A percentile compares a stretch with the other conserved stretches of the same genome.
Conservation (phyloP, 2,888 invertebrate genomes). For the Drosophila pseudotakahashii region DNA sequence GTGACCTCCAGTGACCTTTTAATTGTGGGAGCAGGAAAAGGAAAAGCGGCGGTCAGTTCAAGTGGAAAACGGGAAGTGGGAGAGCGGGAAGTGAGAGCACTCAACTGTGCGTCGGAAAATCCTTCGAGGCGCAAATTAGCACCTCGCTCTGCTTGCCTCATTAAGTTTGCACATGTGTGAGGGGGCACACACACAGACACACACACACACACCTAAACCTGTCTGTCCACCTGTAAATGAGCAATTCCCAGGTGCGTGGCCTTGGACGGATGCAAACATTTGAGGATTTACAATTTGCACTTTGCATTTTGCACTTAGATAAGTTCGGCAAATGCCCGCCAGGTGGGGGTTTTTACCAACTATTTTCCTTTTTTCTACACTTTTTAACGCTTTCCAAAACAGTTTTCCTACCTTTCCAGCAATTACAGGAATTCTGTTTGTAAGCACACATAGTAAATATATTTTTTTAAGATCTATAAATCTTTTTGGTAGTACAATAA, state of each 20-base stretch:
- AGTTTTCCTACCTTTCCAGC: not conserved
- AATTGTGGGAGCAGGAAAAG: not conserved
- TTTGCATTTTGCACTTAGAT: slow-evolving; percentile 49
- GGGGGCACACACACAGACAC: slow-evolving; percentile 41
- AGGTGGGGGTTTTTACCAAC: not conserved
- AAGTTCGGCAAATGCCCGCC: slow-evolving; percentile 52
- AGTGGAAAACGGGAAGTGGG: slow-evolving; percentile 14
- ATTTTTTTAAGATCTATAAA: too few species aligned
- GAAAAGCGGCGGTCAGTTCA: slow-evolving; percentile 8
- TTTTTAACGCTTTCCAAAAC: not conserved
- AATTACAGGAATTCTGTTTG: too few species aligned
- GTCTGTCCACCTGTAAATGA: slow-evolving; percentile 56
- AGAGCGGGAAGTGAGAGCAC: slow-evolving; percentile 15
- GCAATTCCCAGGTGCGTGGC: slow-evolving; percentile 56
- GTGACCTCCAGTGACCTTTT: slow-evolving; percentile 16
- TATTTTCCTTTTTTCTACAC: not conserved
- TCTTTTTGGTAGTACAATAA: too few species aligned
- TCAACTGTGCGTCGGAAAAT: slow-evolving; percentile 57
- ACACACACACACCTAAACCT: slow-evolving; percentile 17
- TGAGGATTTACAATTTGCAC: slow-evolving; percentile 60
- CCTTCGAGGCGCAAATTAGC: slow-evolving; percentile 79
- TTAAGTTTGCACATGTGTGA: slow-evolving; percentile 60
- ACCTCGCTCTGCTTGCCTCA: slow-evolving; percentile 66
- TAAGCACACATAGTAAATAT: too few species aligned
- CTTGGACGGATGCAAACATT: slow-evolving; percentile 66